Percentiles rank a stretch among this genome's conserved stretches.
Conservation (phyloP, 2,888 invertebrate genomes). For the Ctenicera cuprea region DNA sequence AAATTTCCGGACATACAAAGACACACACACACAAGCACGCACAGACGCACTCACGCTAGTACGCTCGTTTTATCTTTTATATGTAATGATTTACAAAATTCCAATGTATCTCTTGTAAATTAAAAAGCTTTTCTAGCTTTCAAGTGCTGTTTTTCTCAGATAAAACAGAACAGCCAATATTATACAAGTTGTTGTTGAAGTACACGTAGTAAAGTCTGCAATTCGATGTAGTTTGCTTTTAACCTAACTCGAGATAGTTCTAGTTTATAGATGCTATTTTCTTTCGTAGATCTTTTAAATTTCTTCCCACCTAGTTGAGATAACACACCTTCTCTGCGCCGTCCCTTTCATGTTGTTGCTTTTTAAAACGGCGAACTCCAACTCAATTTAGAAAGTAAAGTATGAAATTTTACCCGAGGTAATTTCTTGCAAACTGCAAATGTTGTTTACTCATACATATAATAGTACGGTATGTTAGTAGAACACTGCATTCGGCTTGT, state of each 20-base stretch:
- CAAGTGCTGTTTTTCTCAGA: conserved; percentile 15
- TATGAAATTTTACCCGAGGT: neutral
- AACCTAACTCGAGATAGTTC: conserved; percentile 45
- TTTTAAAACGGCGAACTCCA: neutral
- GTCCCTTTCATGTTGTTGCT: neutral
- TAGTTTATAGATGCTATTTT: conserved; percentile 42
- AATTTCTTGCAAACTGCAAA: too few relatives aligned
- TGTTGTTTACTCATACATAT: too few relatives aligned
- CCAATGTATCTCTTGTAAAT: conserved; percentile 22
- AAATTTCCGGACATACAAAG: too few relatives aligned
- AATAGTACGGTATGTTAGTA: too few relatives aligned
- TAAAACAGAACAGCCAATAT: conserved; percentile 26
- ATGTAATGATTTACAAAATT: neutral
- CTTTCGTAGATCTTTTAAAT: conserved; percentile 43
- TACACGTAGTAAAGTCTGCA: conserved; percentile 31
- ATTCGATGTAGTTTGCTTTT: conserved; percentile 48
- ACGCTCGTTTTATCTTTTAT: too few relatives aligned
- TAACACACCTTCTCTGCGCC: neutral
- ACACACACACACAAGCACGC: too few relatives aligned
- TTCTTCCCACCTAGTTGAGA: conserved; percentile 44
- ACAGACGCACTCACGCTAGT: too few relatives aligned
- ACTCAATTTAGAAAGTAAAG: neutral
- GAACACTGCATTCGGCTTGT: too few relatives aligned
- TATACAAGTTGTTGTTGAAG: conserved; percentile 16
- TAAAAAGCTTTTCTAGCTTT: conserved; percentile 23